These are phyloP conservation scores for Gymnogyps californianus DNA, from an alignment of 2,113 vertebrate species.

Conservation along the genomic window DNA sequence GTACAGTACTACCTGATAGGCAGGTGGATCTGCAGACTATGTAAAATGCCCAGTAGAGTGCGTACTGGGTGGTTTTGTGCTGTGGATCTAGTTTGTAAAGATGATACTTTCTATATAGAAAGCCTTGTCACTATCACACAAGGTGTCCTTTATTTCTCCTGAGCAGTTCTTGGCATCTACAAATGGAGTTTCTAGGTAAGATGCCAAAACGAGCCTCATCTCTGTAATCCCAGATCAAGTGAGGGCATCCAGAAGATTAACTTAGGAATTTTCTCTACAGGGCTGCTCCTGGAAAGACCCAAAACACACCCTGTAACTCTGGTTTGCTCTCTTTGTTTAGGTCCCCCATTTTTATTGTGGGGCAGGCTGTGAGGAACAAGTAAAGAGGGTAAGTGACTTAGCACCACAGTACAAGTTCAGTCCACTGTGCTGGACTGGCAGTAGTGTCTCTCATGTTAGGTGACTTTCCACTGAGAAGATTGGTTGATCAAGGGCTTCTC, in stretches of 20 bases:
- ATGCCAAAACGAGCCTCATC: not conserved
- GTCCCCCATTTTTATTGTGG: not conserved
- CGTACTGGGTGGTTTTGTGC: not conserved
- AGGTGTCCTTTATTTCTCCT: not conserved
- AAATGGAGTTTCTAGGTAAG: not conserved
- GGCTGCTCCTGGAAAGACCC: not conserved
- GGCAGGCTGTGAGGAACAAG: not conserved
- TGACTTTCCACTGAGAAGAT: not conserved
- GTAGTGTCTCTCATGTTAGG: not conserved
- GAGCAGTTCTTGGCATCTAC: not conserved
- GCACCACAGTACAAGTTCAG: no score
- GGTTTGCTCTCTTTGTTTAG: not conserved
- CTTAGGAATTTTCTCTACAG: not conserved
- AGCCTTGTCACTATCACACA: not conserved
- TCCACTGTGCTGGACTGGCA: not conserved
- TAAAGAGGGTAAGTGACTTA: not conserved
- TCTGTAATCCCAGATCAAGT: not conserved
- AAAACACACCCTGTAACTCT: not conserved
- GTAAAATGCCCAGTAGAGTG: not conserved
- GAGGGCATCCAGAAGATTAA: not conserved
- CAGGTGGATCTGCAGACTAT: not conserved
- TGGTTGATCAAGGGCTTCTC: not conserved
- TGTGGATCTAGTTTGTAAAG: not conserved
- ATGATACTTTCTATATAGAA: not conserved
- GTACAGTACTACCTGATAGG: rapidly evolving